Conservation (phyloP, 2,113 vertebrate species). For the Diadophis punctatus region DNA sequence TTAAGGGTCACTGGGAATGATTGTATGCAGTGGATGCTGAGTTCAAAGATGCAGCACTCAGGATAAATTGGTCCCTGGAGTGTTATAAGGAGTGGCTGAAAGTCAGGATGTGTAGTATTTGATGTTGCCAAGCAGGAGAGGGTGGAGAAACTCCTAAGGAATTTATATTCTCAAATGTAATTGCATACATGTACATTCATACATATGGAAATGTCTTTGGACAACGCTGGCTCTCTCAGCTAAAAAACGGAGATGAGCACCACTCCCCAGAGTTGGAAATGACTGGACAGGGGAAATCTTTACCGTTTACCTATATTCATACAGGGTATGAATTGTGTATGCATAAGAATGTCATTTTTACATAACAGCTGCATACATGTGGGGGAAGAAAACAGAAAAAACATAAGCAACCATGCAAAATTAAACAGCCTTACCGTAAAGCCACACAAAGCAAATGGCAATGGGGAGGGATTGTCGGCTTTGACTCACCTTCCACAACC, state of each 20-base stretch:
- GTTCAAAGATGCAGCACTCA: background rate
- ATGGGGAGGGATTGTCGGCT: background rate
- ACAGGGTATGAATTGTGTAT: background rate
- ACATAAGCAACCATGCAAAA: background rate
- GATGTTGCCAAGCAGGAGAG: background rate
- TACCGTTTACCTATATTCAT: background rate
- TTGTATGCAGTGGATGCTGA: background rate
- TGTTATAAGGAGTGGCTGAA: background rate
- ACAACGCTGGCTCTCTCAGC: background rate
- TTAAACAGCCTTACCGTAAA: background rate
- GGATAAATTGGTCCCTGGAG: background rate
- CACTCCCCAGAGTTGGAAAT: background rate
- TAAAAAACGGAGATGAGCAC: background rate
- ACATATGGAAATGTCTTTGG: background rate
- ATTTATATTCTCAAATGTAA: background rate
- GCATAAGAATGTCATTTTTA: background rate
- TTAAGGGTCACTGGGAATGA: background rate
- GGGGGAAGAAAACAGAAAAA: background rate
- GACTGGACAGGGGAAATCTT: background rate
- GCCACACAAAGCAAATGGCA: background rate
- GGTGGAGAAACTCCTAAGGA: background rate
- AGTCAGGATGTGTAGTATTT: constrained; percentile 6
- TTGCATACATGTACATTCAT: background rate
- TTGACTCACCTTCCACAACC: background rate
- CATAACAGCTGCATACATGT: background rate